phyloP scores from a whole-genome alignment of 2,888 invertebrate genomes.

The Caenorhabditis japonica region DNA sequence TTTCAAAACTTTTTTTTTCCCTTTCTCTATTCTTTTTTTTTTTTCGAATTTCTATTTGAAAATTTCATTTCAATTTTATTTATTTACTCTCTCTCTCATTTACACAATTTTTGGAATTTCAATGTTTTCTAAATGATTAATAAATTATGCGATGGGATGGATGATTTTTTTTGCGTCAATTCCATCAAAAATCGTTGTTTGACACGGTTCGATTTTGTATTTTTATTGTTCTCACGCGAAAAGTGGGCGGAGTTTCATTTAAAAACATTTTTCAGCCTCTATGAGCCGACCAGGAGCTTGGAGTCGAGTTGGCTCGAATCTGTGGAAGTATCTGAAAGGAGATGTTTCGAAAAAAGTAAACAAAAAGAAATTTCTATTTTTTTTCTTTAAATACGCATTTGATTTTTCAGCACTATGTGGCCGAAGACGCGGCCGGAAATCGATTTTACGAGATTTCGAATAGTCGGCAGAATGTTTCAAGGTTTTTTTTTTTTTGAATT shows the following conservation, averaged over 20 bases:
- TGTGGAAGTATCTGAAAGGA: conserved; percentile 65
- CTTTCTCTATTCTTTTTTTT: too few relatives aligned
- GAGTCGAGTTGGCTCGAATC: conserved; percentile 59
- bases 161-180: not conserved
- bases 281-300: conserved; percentile 70
- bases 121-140: not conserved
- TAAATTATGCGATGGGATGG: conserved; percentile 1
- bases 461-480: conserved; percentile 60
- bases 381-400: too few relatives aligned
- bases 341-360: conserved; percentile 56
- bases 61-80: too few relatives aligned
- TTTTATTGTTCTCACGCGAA: not conserved
- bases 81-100: too few relatives aligned
- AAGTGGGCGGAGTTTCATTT: not conserved
- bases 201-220: too few relatives aligned
- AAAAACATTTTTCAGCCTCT: too few relatives aligned
- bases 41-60: too few relatives aligned
- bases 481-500: conserved; percentile 31
- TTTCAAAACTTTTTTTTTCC: too few relatives aligned
- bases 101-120: too few relatives aligned
- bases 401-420: conserved; percentile 65
- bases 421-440: conserved; percentile 71
- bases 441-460: conserved; percentile 70
- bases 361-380: too few relatives aligned
- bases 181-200: not conserved